Percentiles rank a stretch among this genome's conserved stretches.
These are phyloP conservation scores for Calliopsis andreniformis DNA, from an alignment of 1,140 invertebrate genomes.

Conservation along the genomic window DNA sequence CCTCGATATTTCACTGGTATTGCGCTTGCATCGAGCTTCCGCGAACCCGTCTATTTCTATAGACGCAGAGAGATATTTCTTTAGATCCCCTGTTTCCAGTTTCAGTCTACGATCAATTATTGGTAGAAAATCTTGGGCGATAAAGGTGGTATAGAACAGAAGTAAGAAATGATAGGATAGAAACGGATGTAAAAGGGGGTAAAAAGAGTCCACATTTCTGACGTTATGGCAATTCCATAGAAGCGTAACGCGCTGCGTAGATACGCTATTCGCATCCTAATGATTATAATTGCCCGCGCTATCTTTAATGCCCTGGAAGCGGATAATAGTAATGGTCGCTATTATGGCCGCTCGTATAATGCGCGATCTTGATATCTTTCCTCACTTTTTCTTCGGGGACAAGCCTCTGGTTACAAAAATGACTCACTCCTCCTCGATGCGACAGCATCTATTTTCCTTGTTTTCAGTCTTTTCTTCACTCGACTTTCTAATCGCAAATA, in stretches of 20 bases:
- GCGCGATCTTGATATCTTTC: constrained; percentile 78
- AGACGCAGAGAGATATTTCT: background rate
- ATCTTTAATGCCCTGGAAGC: constrained; percentile 78
- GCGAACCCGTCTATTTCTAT: constrained; percentile 17
- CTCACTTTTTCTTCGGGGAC: constrained; percentile 4
- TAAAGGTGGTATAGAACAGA: no score
- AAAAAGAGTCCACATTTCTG: no score
- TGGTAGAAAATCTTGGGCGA: no score
- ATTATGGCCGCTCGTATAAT: constrained; percentile 78
- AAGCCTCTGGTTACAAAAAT: background rate
- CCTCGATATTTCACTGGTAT: constrained; percentile 24
- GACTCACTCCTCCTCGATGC: no score
- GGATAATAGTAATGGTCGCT: constrained; percentile 70
- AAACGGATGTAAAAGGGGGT: no score
- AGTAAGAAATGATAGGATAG: no score
- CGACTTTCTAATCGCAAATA: no score
- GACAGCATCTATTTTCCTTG: no score
- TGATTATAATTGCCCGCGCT: constrained; percentile 77
- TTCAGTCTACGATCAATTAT: no score
- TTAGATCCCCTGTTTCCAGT: constrained; percentile 3
- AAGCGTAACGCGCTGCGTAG: constrained; percentile 54
- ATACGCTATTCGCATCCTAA: constrained; percentile 69
- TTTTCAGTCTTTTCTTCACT: no score
- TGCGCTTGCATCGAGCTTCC: constrained; percentile 8
- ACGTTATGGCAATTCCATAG: constrained; percentile 68